Conservation (phyloP, 2,113 vertebrate genomes). For the Passer montanus region DNA sequence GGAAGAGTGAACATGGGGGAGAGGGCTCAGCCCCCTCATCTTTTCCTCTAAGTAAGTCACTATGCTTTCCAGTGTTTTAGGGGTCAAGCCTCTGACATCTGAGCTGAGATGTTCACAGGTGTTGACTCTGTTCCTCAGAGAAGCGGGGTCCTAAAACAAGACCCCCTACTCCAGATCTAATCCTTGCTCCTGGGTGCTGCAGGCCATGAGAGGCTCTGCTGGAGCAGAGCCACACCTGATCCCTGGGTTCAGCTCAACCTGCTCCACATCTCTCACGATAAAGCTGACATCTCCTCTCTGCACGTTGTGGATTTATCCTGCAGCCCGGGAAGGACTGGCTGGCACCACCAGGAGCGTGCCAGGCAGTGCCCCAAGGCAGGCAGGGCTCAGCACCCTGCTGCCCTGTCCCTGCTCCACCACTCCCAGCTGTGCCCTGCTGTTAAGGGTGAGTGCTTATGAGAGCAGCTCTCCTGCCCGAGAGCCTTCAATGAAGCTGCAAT, state of each 20-base stretch:
- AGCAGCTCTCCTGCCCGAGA: background rate
- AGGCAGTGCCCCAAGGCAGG: background rate
- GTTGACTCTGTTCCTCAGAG: background rate
- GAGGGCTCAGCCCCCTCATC: background rate
- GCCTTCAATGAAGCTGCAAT: background rate
- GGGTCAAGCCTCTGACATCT: background rate
- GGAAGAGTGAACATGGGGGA: background rate
- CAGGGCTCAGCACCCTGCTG: background rate
- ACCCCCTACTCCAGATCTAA: background rate
- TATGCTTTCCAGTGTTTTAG: constrained; percentile 1
- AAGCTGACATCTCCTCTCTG: background rate
- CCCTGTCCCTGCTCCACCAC: background rate
- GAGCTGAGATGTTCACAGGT: fast-evolving
- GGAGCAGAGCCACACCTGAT: background rate
- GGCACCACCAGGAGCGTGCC: fast-evolving
- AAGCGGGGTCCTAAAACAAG: background rate
- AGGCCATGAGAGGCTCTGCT: fast-evolving
- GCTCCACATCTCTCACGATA: background rate
- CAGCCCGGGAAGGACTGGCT: background rate
- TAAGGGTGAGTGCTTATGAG: background rate
- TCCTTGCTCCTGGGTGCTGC: background rate
- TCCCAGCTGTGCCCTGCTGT: background rate
- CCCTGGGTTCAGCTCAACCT: background rate
- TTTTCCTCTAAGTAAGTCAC: background rate
- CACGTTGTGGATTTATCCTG: fast-evolving